Percentiles rank a stretch among this genome's conserved stretches.
Evolutionary conservation across 2,888 invertebrate species (phyloP).

Genomic region (Caenorhabditis sp.): DNA sequence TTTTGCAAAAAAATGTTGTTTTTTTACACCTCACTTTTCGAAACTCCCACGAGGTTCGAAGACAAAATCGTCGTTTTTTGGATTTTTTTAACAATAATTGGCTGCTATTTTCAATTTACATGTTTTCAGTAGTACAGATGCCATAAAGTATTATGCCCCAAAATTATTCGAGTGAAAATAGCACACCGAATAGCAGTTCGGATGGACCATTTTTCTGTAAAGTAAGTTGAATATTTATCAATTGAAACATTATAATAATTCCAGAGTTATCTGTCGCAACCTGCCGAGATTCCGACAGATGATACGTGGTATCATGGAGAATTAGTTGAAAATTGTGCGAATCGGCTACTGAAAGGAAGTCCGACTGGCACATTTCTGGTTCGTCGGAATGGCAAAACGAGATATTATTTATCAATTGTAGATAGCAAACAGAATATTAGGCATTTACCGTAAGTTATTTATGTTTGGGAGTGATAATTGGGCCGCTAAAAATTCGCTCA

Average conservation of each 20-base stretch:
- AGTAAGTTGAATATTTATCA: conserved; percentile 6
- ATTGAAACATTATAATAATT: conserved; percentile 1
- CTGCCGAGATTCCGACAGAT: conserved; percentile 15
- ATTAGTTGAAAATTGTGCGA: conserved; percentile 39
- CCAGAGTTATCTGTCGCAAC: conserved; percentile 14
- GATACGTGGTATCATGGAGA: conserved; percentile 47
- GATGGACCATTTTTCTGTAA: conserved; percentile 14
- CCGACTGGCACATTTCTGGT: conserved; percentile 40
- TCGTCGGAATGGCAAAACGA: conserved; percentile 15
- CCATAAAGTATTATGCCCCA: conserved; percentile 14
- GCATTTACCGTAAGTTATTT: conserved; percentile 38
- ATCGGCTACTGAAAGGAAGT: conserved; percentile 35
- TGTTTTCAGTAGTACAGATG: conserved; percentile 31
- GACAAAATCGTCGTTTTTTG: no score
- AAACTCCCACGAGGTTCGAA: no score
- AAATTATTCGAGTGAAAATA: conserved; percentile 29
- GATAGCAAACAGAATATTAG: conserved; percentile 19
- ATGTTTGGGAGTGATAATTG: no score
- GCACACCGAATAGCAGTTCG: conserved; percentile 31
- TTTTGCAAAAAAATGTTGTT: no score
- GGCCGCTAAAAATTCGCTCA: not conserved
- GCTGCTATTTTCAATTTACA: not conserved
- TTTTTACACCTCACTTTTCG: no score
- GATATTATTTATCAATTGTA: conserved; percentile 37
- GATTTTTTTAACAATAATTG: no score